These are phyloP conservation scores for Magallana ariakensis DNA, from an alignment of 1,140 invertebrate genomes.

Conservation along the genomic window DNA sequence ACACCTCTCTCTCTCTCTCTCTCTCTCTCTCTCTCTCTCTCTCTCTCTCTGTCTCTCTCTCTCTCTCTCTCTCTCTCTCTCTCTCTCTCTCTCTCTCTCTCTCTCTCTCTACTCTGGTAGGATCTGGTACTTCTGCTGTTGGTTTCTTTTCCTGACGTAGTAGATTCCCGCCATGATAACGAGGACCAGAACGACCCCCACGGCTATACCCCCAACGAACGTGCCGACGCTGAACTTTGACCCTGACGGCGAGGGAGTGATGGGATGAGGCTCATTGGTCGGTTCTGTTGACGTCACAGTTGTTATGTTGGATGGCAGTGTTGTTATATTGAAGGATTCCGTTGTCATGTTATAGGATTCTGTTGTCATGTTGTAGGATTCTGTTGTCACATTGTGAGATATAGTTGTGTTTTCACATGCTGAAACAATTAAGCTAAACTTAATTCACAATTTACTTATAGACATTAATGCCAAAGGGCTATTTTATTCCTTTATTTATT, in stretches of 20 bases:
- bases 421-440: no score
- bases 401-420: not conserved
- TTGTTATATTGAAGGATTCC: slow-evolving; percentile 1
- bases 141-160: not conserved
- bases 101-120: slow-evolving; percentile 42
- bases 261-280: not conserved
- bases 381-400: not conserved
- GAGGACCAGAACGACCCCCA: not conserved
- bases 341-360: slow-evolving; percentile 1
- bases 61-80: slow-evolving; percentile 15
- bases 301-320: not conserved
- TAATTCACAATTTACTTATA: no score
- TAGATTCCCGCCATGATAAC: not conserved
- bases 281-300: not conserved
- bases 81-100: slow-evolving; percentile 55
- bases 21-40: slow-evolving; percentile 54
- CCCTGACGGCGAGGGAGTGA: not conserved
- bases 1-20: not conserved
- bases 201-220: not conserved
- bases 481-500: no score
- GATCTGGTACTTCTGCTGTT: no score
- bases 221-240: not conserved
- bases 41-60: slow-evolving; percentile 47
- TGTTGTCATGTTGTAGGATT: slow-evolving; percentile 3
- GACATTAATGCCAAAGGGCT: no score